These are phyloP conservation scores for Trichogramma dendrolimi DNA, from an alignment of 2,888 invertebrate species.

Conservation along the genomic window DNA sequence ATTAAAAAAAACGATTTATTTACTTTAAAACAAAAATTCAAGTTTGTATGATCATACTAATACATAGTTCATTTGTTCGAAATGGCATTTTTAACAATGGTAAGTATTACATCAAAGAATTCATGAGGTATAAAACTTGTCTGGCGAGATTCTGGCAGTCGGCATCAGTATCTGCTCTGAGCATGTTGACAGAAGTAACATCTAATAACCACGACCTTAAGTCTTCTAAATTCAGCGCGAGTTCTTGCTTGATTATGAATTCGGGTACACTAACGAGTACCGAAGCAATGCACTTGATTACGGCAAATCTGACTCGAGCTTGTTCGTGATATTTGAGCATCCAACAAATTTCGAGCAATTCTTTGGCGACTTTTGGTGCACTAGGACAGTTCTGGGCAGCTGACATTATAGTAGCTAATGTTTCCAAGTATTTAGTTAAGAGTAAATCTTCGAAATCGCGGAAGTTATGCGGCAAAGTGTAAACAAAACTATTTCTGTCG, in stretches of 20 bases:
- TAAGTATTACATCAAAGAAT: conserved; percentile 39
- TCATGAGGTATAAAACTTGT: conserved; percentile 60
- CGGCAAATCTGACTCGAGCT: conserved; percentile 62
- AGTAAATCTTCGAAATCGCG: conserved; percentile 64
- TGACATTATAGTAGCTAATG: conserved; percentile 64
- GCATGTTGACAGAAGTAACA: conserved; percentile 54
- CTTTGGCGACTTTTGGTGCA: conserved; percentile 64
- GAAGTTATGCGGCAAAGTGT: conserved; percentile 55
- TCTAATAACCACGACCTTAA: conserved; percentile 66
- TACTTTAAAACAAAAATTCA: too few species aligned
- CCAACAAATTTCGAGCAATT: conserved; percentile 66
- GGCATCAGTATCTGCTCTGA: conserved; percentile 62
- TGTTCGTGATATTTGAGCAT: conserved; percentile 66
- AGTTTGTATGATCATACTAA: background rate
- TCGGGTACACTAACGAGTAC: conserved; percentile 63
- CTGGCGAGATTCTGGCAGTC: conserved; percentile 64
- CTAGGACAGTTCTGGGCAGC: conserved; percentile 67
- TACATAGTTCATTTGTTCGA: background rate
- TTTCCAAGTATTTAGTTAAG: conserved; percentile 66
- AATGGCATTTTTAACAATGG: background rate
- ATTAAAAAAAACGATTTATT: too few species aligned
- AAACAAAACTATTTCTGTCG: conserved; percentile 54
- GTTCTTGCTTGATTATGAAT: conserved; percentile 58
- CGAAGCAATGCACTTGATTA: conserved; percentile 65
- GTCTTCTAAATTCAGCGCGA: conserved; percentile 62